phyloP scores from a whole-genome alignment of 1,140 invertebrate species.

The Lethocerus indicus region DNA sequence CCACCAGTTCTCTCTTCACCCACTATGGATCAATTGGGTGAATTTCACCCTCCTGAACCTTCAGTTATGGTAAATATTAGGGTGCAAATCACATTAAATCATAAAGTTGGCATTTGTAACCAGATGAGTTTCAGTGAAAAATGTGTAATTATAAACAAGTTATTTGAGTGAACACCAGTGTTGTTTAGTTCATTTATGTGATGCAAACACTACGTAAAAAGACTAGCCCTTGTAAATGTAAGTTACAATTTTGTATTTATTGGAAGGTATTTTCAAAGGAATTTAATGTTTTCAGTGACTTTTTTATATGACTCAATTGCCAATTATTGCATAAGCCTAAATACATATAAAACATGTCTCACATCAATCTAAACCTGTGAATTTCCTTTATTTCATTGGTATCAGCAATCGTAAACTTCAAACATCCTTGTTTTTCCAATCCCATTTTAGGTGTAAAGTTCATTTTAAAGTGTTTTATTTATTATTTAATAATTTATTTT shows the following conservation, averaged over 20 bases:
- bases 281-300: neutral
- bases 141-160: neutral
- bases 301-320: neutral
- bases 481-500: no score
- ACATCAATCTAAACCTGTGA: no score
- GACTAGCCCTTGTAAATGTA: constrained; percentile 76
- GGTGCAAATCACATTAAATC: neutral
- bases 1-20: neutral
- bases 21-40: constrained; percentile 11
- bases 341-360: no score
- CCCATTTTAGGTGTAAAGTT: no score
- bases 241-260: constrained; percentile 28
- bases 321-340: no score
- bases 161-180: neutral
- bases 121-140: neutral
- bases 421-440: no score
- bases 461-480: no score
- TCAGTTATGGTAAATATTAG: constrained; percentile 8
- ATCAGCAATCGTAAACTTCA: no score
- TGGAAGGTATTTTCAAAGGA: neutral
- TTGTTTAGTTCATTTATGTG: constrained; percentile 8
- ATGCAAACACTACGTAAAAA: constrained; percentile 81
- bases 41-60: neutral
- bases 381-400: no score
- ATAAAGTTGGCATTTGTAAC: neutral